Conservation (phyloP, 92 coral and sea anemone species). For the Zoanthus gigantus region DNA sequence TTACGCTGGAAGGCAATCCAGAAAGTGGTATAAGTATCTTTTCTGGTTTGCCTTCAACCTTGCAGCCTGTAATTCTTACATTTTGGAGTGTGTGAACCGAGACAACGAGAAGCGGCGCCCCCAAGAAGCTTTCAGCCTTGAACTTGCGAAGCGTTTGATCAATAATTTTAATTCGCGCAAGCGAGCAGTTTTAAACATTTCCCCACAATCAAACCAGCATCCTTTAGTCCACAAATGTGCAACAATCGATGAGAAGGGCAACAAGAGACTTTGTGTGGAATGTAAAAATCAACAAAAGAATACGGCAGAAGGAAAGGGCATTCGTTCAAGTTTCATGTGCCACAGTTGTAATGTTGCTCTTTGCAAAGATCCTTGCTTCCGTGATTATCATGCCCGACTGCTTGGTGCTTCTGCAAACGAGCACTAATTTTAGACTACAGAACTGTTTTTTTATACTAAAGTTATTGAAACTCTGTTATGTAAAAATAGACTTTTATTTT, state of each 20-base stretch:
- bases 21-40: slow-evolving; percentile 6
- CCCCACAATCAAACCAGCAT: slow-evolving; percentile 14
- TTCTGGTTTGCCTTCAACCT: neutral
- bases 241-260: slow-evolving; percentile 35
- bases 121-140: slow-evolving; percentile 45
- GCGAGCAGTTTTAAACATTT: slow-evolving; percentile 27
- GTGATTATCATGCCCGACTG: slow-evolving; percentile 47
- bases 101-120: slow-evolving; percentile 35
- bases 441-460: neutral
- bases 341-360: slow-evolving; percentile 60
- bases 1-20: slow-evolving; percentile 3
- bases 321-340: slow-evolving; percentile 54
- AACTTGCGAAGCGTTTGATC: slow-evolving; percentile 56
- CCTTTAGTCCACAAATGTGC: neutral
- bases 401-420: slow-evolving; percentile 4
- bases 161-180: slow-evolving; percentile 49
- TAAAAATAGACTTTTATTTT: neutral
- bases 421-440: neutral
- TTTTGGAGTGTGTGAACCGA: slow-evolving; percentile 21
- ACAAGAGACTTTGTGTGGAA: slow-evolving; percentile 55
- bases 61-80: slow-evolving; percentile 15
- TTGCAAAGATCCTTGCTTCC: slow-evolving; percentile 58
- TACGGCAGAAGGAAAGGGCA: slow-evolving; percentile 59
- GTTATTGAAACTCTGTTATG: neutral
- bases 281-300: slow-evolving; percentile 50